Evolutionary conservation across 2,888 invertebrate species (phyloP), one percentile per base, ranked within the genome.

Genomic region (Hoplodrina ambigua): DNA sequence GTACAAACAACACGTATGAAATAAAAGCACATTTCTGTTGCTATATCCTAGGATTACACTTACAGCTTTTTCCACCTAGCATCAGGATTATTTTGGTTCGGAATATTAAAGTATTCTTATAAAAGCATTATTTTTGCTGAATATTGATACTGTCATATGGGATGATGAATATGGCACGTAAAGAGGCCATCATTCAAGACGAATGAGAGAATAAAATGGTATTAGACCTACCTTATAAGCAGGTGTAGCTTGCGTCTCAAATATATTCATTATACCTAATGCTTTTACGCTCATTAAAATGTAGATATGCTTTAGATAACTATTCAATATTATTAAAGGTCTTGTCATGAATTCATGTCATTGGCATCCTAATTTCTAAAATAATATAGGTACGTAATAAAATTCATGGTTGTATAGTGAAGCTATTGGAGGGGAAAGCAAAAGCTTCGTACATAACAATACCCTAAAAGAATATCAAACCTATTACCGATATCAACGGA

Each of bases 121-220:
- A 72, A 15, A 15, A 46, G 44, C 4, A 84, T 85, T 84, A 72
- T 84, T 83, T 78, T 64, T 61, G 57, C 64, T 62, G 73, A 79
- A 84, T 86, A 86, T 85, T 82, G 85, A 84, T 84, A 84, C 79
- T 86, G 87, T 87, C 88, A 85, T 69, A 81, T 67, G 67, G 46
- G 61, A 82, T 88, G 88, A 89, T 89, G 82, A 84, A 89, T 89
- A 75, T 57, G 75, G 60, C 73, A 61, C 75, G 74, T 68, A 59
- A 70, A 49, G 56, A 65, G 57, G 64, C 72, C 71, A 73, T 75
- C 71, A 68, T 73, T 82, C 75, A 71, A 75, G 63, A 53, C n/a
- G 62, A 59, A 66, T 37, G 13, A 54, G 55, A 71, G 63, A 60
- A 71, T 69, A 71, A 64, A 55, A 64, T 64, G 25, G 41, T 72